Evolutionary conservation across 2,113 vertebrate species (phyloP).

Genomic region (Urocolius indicus): DNA sequence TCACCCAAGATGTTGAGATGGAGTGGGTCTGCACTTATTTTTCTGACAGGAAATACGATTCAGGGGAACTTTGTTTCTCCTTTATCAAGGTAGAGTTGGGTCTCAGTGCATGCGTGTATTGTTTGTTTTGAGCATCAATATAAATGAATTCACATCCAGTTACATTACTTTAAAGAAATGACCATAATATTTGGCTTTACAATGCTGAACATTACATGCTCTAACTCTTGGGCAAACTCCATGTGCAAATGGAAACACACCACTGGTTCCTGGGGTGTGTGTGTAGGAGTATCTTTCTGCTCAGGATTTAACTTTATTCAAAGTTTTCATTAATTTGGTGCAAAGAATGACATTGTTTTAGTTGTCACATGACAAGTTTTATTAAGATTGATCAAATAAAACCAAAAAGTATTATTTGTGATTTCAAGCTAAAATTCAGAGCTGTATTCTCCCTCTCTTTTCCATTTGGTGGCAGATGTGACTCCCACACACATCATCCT

Average conservation of each 20-base stretch:
- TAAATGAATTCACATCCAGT: background rate
- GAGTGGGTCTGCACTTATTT: background rate
- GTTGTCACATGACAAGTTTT: background rate
- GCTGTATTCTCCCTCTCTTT: background rate
- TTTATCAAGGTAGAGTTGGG: background rate
- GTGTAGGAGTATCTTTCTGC: background rate
- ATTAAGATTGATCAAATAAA: background rate
- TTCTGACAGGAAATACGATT: background rate
- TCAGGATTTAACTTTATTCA: background rate
- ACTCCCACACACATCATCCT: background rate
- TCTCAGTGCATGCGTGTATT: rapidly evolving
- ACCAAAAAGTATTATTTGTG: background rate
- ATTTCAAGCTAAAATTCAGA: background rate
- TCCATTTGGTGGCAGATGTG: background rate
- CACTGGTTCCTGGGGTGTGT: rapidly evolving
- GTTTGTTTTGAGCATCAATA: background rate
- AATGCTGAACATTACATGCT: rapidly evolving
- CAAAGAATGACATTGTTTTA: background rate
- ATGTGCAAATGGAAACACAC: background rate
- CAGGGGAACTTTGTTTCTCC: background rate
- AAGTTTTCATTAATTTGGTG: background rate
- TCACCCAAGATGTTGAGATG: background rate
- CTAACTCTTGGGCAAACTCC: background rate
- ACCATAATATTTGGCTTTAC: background rate
- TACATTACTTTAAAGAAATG: background rate